Evolutionary conservation across 2,797 vertebrate species (phyloP), one percentile per base, ranked within the genome.

Genomic region (Erithacus rubecula): DNA sequence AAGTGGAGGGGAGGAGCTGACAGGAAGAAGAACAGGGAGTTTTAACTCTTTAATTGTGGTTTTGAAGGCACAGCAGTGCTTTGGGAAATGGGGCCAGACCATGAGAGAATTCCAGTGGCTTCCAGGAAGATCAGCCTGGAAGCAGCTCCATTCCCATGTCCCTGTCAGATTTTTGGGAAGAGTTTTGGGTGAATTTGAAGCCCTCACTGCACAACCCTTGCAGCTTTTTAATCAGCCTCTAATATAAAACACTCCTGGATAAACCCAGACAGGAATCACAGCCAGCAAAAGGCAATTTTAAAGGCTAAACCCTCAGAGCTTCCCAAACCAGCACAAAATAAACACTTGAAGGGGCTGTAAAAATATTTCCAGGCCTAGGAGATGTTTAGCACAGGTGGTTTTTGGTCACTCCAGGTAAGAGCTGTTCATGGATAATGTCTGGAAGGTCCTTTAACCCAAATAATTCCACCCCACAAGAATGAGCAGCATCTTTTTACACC

Each of bases 361-460:
- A 84, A 87, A 62, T 17, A 11, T 80, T 76, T 46, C 34, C 77
- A 90, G 62, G 62, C 17, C 49, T 32, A 7, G 58, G n/a, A 74
- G 59, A 23, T 75, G 30, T 78, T 92, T 41, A 8, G 41, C 53
- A 64, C 34, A 10, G 83, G 58, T 37, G 34, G 51, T 17, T 80
- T 20, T 47, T 24, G 72, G 77, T 58, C 47, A 4, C 21, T 43
- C 3, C 46, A 37, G 55, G 58, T 70, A 23, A 43, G 41, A 64
- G 24, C 49, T 67, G n/a, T 12, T 49, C 3, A 0, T 7, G 47
- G 65, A 4, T 56, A 19, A 44, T 1, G 1, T 11, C 29, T 55
- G 32, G 8, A 14, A 34, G 81, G 8, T 56, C 44, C 49, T 67
- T 71, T 64, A 56, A 4, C 32, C 46, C 65, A 23, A 64, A 36